These are phyloP conservation scores for Stenolophus ochropezus DNA, from an alignment of 2,888 invertebrate genomes.

Conservation along the genomic window DNA sequence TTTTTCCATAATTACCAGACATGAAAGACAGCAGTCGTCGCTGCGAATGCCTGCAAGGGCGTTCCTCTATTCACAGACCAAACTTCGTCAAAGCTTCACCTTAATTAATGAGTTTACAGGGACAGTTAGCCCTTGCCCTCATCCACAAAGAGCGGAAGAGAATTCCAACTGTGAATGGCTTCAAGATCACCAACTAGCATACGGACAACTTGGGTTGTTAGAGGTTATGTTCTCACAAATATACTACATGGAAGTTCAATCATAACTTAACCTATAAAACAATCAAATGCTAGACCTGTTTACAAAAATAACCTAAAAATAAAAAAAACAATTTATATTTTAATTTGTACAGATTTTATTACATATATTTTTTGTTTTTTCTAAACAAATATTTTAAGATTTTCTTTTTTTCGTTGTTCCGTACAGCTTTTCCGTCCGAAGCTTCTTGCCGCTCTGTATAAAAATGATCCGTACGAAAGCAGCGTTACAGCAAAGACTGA, in stretches of 20 bases:
- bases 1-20: constrained; percentile 65
- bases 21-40: constrained; percentile 66
- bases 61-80: constrained; percentile 66
- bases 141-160: constrained; percentile 62
- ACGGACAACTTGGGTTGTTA: not conserved
- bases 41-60: constrained; percentile 63
- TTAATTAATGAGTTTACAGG: constrained; percentile 71
- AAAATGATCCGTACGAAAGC: constrained; percentile 42
- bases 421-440: not conserved
- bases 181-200: not conserved
- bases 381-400: too few relatives aligned
- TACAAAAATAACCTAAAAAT: too few relatives aligned
- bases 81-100: constrained; percentile 68
- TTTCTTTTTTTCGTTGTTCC: not conserved
- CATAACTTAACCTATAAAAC: too few relatives aligned
- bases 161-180: not conserved
- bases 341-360: too few relatives aligned
- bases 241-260: too few relatives aligned
- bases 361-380: too few relatives aligned
- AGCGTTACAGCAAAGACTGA: constrained; percentile 58
- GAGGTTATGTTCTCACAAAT: not conserved
- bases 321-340: too few relatives aligned
- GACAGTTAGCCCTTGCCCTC: constrained; percentile 63
- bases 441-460: constrained; percentile 45
- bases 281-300: too few relatives aligned